These are phyloP conservation scores for Dissostichus mawsoni DNA, from an alignment of 2,113 vertebrate species.

Conservation along the genomic window DNA sequence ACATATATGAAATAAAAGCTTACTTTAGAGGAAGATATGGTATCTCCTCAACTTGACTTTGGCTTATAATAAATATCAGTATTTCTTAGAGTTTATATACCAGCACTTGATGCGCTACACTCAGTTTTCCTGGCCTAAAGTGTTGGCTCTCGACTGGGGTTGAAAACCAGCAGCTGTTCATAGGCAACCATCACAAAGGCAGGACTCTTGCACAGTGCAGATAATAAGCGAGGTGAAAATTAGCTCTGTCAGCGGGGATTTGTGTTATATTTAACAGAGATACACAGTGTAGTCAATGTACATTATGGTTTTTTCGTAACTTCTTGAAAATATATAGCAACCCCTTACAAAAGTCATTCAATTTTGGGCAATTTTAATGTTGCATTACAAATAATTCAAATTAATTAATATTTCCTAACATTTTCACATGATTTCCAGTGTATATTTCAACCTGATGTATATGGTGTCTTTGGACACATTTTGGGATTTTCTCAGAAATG, in stretches of 20 bases:
- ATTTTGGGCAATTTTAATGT: neutral
- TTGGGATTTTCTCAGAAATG: neutral
- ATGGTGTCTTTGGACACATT: neutral
- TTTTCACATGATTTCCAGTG: too few relatives aligned
- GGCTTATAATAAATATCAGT: neutral
- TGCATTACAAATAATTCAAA: neutral
- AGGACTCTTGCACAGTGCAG: conserved; percentile 17
- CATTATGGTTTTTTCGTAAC: neutral
- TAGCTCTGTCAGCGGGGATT: conserved; percentile 1
- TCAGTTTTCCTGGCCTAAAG: neutral
- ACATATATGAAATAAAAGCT: neutral
- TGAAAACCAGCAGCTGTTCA: conserved; percentile 65
- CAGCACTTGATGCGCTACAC: neutral
- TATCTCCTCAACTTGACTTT: neutral
- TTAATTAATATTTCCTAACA: too few relatives aligned
- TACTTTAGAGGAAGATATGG: neutral
- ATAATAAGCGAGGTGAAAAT: conserved; percentile 50
- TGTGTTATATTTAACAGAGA: neutral
- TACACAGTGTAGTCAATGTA: neutral
- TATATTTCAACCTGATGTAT: neutral
- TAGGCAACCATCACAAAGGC: conserved; percentile 22
- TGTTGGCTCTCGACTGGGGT: neutral
- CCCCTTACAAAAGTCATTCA: neutral
- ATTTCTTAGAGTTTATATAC: neutral
- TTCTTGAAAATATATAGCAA: neutral